A percentile compares a stretch with the other conserved stretches of the same genome.
phyloP scores from a whole-genome alignment of 1,140 invertebrate genomes.

The Pinna nobilis region DNA sequence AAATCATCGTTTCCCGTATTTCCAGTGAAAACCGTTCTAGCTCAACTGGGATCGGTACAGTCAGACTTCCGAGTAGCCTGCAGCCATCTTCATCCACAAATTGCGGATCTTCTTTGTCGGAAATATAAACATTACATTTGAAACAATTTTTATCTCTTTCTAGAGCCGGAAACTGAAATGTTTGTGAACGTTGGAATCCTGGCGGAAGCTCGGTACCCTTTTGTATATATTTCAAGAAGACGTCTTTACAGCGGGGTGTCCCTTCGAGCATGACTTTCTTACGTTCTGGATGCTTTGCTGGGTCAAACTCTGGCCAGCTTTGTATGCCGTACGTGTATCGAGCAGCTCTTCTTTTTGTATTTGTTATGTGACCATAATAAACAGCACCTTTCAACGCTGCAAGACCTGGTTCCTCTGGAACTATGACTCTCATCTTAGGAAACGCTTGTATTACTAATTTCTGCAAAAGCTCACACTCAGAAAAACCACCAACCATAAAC shows the following conservation, averaged over 20 bases:
- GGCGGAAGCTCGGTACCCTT: conserved; percentile 24
- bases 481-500: conserved; percentile 49
- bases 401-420: conserved; percentile 34
- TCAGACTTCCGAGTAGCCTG: conserved; percentile 16
- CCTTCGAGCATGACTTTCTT: conserved; percentile 19
- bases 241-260: conserved; percentile 13
- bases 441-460: conserved; percentile 18
- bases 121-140: conserved; percentile 25
- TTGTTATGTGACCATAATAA: conserved; percentile 34
- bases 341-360: conserved; percentile 23
- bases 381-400: conserved; percentile 44
- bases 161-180: conserved; percentile 24
- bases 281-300: conserved; percentile 4
- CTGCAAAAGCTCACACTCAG: conserved; percentile 41
- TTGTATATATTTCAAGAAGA: conserved; percentile 28
- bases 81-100: conserved; percentile 26
- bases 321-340: conserved; percentile 42
- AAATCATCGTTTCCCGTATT: conserved; percentile 39
- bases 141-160: conserved; percentile 16
- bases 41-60: neutral
- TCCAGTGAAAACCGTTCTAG: conserved; percentile 13
- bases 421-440: conserved; percentile 34
- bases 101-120: conserved; percentile 10
- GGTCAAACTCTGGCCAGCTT: conserved; percentile 37
- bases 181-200: conserved; percentile 17